Conservation (phyloP, 92 coral and sea anemone species). For the Palythoa caribaeorum region DNA sequence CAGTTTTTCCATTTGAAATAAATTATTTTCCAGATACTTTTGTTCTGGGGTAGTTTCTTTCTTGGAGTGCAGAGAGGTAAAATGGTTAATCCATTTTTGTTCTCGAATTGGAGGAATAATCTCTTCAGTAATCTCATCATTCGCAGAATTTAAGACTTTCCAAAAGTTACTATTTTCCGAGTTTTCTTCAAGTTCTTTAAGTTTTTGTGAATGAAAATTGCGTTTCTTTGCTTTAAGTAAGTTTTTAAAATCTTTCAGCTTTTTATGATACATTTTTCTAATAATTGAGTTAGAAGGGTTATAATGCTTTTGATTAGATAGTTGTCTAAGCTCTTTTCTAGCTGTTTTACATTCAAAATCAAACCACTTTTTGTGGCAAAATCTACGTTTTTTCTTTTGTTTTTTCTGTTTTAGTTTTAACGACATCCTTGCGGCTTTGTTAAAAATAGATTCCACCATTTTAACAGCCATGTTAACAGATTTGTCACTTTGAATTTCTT, state of each 20-base stretch:
- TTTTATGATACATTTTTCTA: constrained; percentile 27
- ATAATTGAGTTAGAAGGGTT: constrained; percentile 36
- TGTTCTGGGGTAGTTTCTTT: constrained; percentile 14
- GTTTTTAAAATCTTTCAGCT: constrained; percentile 37
- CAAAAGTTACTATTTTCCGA: constrained; percentile 14
- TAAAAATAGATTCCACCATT: no score
- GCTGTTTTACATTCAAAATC: no score
- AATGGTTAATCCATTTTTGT: constrained; percentile 28
- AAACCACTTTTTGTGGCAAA: no score
- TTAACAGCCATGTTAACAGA: no score
- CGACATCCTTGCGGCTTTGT: no score
- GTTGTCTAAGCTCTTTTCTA: no score
- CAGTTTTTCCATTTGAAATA: not conserved
- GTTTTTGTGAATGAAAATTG: constrained; percentile 28
- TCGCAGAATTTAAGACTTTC: constrained; percentile 21
- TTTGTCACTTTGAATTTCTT: no score
- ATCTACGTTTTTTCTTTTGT: no score
- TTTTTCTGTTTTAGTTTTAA: no score
- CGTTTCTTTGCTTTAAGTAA: constrained; percentile 25
- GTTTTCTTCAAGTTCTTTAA: constrained; percentile 28
- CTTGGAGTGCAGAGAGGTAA: constrained; percentile 21
- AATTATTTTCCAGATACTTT: not conserved
- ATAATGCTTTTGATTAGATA: not conserved
- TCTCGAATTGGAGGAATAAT: constrained; percentile 2
- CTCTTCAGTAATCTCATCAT: not conserved